These are phyloP conservation scores for Neodontobutis hainanensis DNA, from an alignment of 2,113 vertebrate genomes.

Conservation along the genomic window DNA sequence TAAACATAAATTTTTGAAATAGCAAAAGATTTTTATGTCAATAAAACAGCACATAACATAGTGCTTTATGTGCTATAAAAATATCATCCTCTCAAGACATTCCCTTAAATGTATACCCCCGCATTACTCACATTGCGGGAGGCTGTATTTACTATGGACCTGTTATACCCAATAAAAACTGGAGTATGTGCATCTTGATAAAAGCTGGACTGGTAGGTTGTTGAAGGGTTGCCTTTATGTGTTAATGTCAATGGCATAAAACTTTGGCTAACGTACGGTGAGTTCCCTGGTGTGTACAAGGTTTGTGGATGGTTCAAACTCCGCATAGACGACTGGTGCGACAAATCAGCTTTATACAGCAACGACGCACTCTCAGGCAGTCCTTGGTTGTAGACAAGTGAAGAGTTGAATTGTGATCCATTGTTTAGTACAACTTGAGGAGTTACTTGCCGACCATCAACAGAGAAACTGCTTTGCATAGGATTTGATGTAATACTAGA, in stretches of 20 bases:
- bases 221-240: slow-evolving; percentile 3
- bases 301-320: slow-evolving; percentile 34
- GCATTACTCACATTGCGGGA: slow-evolving; percentile 27
- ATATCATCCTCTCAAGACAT: background rate
- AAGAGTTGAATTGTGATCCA: slow-evolving; percentile 14
- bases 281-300: slow-evolving; percentile 37
- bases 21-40: background rate
- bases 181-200: slow-evolving; percentile 48
- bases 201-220: slow-evolving; percentile 54
- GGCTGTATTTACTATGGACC: slow-evolving; percentile 37
- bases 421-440: slow-evolving; percentile 23
- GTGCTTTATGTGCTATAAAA: background rate
- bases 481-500: slow-evolving; percentile 43
- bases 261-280: slow-evolving; percentile 42
- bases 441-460: slow-evolving; percentile 24
- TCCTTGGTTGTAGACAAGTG: slow-evolving; percentile 25
- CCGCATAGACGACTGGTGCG: slow-evolving; percentile 20
- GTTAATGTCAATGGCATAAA: slow-evolving; percentile 16
- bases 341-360: slow-evolving; percentile 31
- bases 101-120: slow-evolving; percentile 66
- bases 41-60: background rate
- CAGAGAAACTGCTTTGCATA: slow-evolving; percentile 13
- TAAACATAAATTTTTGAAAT: background rate
- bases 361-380: slow-evolving; percentile 32
- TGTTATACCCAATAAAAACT: slow-evolving; percentile 59